These are phyloP conservation scores for Protodeltote pygarga DNA, from an alignment of 2,888 invertebrate genomes.

Conservation along the genomic window DNA sequence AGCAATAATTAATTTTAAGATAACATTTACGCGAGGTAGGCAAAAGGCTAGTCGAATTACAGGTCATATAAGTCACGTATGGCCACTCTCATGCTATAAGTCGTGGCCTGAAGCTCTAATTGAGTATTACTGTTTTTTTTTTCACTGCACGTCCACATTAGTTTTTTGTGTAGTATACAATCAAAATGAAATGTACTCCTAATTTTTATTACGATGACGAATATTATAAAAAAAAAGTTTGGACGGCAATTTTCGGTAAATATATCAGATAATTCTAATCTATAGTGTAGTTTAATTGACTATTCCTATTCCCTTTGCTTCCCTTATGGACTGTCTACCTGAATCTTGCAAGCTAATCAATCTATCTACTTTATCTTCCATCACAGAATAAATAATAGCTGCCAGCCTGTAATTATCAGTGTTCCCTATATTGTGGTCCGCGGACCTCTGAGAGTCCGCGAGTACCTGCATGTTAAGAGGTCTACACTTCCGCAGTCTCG, in stretches of 20 bases:
- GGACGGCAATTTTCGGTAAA: constrained; percentile 59
- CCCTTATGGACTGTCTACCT: too few species aligned
- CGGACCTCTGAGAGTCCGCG: too few species aligned
- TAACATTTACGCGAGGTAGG: constrained; percentile 18
- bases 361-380: too few species aligned
- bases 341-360: too few species aligned
- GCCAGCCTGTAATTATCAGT: too few species aligned
- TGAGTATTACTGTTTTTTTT: constrained; percentile 25
- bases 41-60: constrained; percentile 31
- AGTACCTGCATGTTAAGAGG: too few species aligned
- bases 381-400: too few species aligned
- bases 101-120: constrained; percentile 23
- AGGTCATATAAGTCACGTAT: constrained; percentile 10
- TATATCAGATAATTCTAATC: constrained; percentile 55
- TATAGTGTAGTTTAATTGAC: constrained; percentile 45
- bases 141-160: constrained; percentile 46
- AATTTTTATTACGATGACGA: constrained; percentile 48
- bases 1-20: constrained; percentile 50
- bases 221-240: constrained; percentile 49
- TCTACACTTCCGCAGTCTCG: too few species aligned
- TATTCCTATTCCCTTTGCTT: neutral
- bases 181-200: constrained; percentile 47
- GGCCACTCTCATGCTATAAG: constrained; percentile 14
- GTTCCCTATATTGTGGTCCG: too few species aligned
- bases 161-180: constrained; percentile 45